Evolutionary conservation across 2,888 invertebrate genomes (phyloP).

Genomic region (Cephus rjabovi): DNA sequence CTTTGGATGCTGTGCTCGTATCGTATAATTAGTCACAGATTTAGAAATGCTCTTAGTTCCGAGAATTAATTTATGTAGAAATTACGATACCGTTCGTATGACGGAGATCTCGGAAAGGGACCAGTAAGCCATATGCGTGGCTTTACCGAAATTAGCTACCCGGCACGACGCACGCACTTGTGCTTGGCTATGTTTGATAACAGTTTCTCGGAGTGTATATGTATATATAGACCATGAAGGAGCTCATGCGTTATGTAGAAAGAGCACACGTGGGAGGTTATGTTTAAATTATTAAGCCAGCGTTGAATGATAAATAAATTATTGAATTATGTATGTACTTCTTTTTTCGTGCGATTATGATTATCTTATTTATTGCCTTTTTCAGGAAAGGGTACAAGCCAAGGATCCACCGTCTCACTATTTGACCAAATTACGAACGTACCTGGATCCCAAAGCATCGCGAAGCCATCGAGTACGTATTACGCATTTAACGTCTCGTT

Average conservation of each 20-base stretch:
- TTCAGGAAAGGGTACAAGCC: constrained; percentile 96
- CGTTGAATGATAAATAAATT: neutral
- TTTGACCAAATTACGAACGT: constrained; percentile 93
- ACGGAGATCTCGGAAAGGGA: neutral
- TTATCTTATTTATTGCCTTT: constrained; percentile 42
- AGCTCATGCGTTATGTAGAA: neutral
- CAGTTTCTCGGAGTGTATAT: neutral
- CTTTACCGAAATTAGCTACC: neutral
- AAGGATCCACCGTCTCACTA: constrained; percentile 98
- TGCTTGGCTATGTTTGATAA: neutral
- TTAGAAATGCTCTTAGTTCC: neutral
- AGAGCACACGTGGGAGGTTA: neutral
- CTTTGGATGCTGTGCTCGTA: neutral
- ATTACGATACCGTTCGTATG: neutral
- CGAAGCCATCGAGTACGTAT: constrained; percentile 90
- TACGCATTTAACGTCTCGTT: neutral
- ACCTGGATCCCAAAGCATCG: constrained; percentile 96
- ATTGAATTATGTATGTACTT: neutral
- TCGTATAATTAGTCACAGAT: neutral
- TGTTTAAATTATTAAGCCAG: neutral
- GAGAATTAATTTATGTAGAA: neutral
- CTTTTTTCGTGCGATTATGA: neutral
- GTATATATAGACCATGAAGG: neutral
- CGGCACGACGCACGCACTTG: neutral
- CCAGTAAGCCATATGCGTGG: neutral